A percentile compares a stretch with the other conserved stretches of the same genome.
phyloP scores from a whole-genome alignment of 30 jellyfish, hydroid and myxozoan species.

The Hydra vulgaris region DNA sequence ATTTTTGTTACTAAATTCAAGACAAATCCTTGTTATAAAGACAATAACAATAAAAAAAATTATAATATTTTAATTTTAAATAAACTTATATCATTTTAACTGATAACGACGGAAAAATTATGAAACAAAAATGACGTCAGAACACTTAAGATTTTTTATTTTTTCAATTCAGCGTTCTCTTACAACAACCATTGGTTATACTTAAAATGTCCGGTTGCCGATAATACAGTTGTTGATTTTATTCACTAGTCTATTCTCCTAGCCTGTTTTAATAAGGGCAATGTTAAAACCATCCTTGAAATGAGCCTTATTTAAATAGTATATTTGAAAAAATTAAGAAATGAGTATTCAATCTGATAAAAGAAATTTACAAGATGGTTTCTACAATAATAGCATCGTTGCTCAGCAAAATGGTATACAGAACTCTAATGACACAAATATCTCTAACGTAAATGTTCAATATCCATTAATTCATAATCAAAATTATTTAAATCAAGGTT shows the following conservation, averaged over 20 bases:
- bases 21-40: no score
- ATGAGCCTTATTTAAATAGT: background rate
- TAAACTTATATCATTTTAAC: no score
- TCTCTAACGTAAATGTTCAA: background rate
- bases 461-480: background rate
- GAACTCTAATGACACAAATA: background rate
- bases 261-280: background rate
- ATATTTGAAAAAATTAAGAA: background rate
- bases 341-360: background rate
- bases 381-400: background rate
- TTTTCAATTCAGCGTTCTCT: no score
- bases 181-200: no score
- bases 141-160: no score
- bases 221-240: background rate
- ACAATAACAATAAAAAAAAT: no score
- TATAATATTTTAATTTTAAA: no score
- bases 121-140: no score
- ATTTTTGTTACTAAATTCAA: no score
- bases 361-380: background rate
- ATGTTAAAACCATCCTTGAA: background rate
- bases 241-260: background rate
- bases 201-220: background rate
- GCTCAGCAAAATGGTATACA: background rate
- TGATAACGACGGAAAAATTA: no score
- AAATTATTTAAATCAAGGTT: background rate